Base-by-base conservation (phyloP, 2,888 invertebrate genomes). In the Ditylenchus weischeri region DNA sequence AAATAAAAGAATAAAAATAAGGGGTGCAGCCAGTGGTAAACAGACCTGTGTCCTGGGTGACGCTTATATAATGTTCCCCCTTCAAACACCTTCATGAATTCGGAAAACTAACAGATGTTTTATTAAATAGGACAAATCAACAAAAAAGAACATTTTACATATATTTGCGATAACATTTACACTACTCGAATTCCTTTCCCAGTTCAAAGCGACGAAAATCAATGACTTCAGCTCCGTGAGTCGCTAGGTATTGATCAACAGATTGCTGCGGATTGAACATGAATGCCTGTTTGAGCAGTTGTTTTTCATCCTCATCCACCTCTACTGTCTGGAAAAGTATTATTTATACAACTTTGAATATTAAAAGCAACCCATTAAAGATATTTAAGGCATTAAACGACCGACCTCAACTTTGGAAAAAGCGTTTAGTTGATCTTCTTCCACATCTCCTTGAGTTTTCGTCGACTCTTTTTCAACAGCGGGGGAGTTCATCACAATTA, bases 261-360 rank as follows among this genome's bases (percentile, higher is more conserved):
- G 77, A 74, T 62, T 80, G 79, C 7, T 75, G 71, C 8, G 81
- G 81, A 57, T 79, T 80, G 18, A 81, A 69, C 80, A 81, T 80
- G 70, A 81, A 81, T 4, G 78, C 65, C 68, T 81, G 81, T 11
- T 77, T 74, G n/a, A 81, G 73, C 21, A 81, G 72, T 15, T 75
- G 69, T 0, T 77, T 79, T 69, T 81, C 81, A 38, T 81, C 74
- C 15, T 76, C 81, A 65, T 81, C 79, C 23, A 81, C 74, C 21
- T 72, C 63, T 13, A 79, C 78, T 29, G 75, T 72, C 78, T 79
- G 49, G 47, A 72, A 62, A 64, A 54, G 6, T 4, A 50, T 50
- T 54, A 23, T 54, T n/a, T 54, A 15, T 13, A 6, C 13, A 15
- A 54, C 2, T 21, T 15, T 54, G 11, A 54, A n/a, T n/a, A n/a